phyloP scores from a whole-genome alignment of 2,888 invertebrate genomes.

The Melinopterus prodromus region DNA sequence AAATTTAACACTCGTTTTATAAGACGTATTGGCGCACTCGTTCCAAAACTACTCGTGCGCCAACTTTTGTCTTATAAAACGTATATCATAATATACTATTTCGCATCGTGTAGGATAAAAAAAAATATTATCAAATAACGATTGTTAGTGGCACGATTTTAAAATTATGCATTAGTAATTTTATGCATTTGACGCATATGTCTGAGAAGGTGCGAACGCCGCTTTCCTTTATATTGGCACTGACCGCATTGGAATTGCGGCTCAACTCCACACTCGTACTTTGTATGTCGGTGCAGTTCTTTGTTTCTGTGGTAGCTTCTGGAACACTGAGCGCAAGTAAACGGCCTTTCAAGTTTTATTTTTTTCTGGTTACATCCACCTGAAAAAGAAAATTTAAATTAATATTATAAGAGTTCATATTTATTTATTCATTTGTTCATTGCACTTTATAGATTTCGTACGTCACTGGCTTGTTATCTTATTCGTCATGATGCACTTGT shows the following conservation, averaged over 20 bases:
- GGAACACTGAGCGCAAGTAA: constrained; percentile 6
- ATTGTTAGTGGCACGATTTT: neutral
- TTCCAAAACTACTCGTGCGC: no score
- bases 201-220: neutral
- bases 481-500: no score
- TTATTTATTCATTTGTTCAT: no score
- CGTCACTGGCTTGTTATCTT: no score
- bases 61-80: no score
- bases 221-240: neutral
- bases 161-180: neutral
- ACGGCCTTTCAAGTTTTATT: neutral
- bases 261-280: neutral
- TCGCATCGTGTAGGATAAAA: no score
- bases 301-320: constrained; percentile 1
- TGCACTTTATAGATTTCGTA: no score
- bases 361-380: neutral
- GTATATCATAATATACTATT: no score
- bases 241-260: neutral
- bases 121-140: no score
- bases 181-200: neutral
- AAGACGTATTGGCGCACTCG: no score
- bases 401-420: no score
- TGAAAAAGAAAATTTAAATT: neutral
- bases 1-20: no score
- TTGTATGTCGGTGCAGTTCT: neutral